phyloP scores from a whole-genome alignment of 2,797 vertebrate genomes.

The Adelosebastes latens region DNA sequence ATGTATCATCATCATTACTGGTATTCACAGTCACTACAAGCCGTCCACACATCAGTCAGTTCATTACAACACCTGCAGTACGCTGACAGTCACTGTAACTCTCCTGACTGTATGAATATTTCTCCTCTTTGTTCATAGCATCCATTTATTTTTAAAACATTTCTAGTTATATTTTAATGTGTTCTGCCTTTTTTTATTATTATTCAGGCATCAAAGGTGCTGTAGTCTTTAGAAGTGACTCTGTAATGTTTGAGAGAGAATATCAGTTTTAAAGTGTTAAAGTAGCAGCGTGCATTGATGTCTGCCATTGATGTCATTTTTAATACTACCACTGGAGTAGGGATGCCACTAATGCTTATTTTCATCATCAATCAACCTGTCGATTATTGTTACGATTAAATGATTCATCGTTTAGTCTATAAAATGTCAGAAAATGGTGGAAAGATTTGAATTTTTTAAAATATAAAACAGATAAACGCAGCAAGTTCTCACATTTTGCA shows the following conservation, averaged over 20 bases:
- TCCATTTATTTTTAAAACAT: background rate
- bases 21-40: conserved; percentile 1
- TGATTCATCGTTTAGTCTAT: too few relatives aligned
- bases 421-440: too few relatives aligned
- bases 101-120: background rate
- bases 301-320: background rate
- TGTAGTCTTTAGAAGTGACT: background rate
- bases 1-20: conserved; percentile 14
- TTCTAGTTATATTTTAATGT: background rate
- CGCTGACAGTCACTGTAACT: background rate
- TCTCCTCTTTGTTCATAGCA: background rate
- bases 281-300: background rate
- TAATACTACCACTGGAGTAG: background rate
- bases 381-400: background rate
- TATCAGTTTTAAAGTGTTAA: background rate
- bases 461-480: background rate
- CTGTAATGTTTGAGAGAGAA: background rate
- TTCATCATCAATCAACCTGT: background rate
- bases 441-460: background rate
- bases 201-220: background rate
- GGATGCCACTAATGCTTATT: background rate
- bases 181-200: background rate
- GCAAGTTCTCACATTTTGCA: background rate
- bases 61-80: background rate
- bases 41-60: background rate